Conservation (phyloP, 2,888 invertebrate genomes). For the Fragum sueziense region DNA sequence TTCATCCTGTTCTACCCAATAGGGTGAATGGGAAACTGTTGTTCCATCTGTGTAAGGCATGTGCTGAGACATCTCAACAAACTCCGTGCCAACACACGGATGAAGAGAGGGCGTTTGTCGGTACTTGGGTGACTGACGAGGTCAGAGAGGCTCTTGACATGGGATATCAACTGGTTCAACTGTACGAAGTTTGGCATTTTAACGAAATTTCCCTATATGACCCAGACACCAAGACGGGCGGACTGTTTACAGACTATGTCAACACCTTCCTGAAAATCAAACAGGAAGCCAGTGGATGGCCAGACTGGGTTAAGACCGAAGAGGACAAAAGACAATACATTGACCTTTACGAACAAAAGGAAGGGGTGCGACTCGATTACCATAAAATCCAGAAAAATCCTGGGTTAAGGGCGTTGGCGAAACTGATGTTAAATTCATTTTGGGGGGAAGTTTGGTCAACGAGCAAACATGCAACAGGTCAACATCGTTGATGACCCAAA, state of each 20-base stretch:
- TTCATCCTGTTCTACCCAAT: background rate
- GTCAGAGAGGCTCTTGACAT: background rate
- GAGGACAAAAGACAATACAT: constrained; percentile 1
- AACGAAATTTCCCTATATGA: background rate
- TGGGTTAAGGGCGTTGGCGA: constrained; percentile 44
- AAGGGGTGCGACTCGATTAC: constrained; percentile 37
- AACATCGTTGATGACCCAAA: constrained; percentile 19
- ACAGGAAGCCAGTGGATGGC: background rate
- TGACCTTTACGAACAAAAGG: constrained; percentile 36
- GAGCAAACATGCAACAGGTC: constrained; percentile 33
- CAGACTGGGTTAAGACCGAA: constrained; percentile 6
- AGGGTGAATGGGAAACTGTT: background rate
- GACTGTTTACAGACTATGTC: background rate
- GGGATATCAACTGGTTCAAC: background rate
- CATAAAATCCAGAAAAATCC: constrained; percentile 43
- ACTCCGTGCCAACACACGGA: background rate
- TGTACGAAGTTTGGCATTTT: constrained; percentile 2
- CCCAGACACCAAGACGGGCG: background rate
- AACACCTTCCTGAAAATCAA: background rate
- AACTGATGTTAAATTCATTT: constrained; percentile 49
- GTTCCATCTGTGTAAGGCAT: background rate
- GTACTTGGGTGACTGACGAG: constrained; percentile 2
- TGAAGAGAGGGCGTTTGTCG: background rate
- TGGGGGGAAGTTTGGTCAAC: constrained; percentile 53
- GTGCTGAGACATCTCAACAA: background rate